Evolutionary conservation across 1,140 invertebrate genomes (phyloP), one percentile per base, ranked within the genome.

Genomic region (Bombus waltoni): DNA sequence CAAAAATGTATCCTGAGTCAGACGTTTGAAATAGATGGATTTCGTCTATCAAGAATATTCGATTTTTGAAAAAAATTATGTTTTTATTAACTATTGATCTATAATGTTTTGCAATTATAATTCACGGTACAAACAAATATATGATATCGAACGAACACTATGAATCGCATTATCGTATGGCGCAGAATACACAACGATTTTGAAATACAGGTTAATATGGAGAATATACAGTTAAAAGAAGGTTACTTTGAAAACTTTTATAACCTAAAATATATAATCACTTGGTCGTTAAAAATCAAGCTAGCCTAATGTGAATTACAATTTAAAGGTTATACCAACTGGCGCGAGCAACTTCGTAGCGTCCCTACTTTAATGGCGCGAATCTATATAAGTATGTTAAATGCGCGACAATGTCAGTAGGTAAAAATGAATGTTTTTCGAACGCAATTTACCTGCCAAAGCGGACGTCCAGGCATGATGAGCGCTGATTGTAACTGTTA

Each of bases 401-500:
- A 28, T 32, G 2, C 3, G 13, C 35, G 18, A 10, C 15, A 1
- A 38, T 38, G 13, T 32, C 6, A 35, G 9, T 32, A 28, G 4
- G 9, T 47, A 66, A 28, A 35, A 71, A 47, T 25, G 32, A 44
- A 13, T 62, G 32, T 71, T 44, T 35, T 25, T 84, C 1, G 0
- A 13, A 44, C 18, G 32, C 11, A 66, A 1, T 92, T 94, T 91
- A 95, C 94, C 90, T 94, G 94, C 94, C 94, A 94, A 78, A 94
- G 86, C 71, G 94, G 94, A 93, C 94, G 94, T 91, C 94, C 94
- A 85, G 94, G 94, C 94, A 94, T 94, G 81, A 59, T 90, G 83
- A 80, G 76, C 40, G 22, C 40, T 72, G 83, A 18, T 78, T 15
- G 62, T 9, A 65, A 57, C 15, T 42, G 78, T 87, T 73, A 72